Evolutionary conservation across 2,113 vertebrate species (phyloP).

Genomic region (Gambusia holbrooki): DNA sequence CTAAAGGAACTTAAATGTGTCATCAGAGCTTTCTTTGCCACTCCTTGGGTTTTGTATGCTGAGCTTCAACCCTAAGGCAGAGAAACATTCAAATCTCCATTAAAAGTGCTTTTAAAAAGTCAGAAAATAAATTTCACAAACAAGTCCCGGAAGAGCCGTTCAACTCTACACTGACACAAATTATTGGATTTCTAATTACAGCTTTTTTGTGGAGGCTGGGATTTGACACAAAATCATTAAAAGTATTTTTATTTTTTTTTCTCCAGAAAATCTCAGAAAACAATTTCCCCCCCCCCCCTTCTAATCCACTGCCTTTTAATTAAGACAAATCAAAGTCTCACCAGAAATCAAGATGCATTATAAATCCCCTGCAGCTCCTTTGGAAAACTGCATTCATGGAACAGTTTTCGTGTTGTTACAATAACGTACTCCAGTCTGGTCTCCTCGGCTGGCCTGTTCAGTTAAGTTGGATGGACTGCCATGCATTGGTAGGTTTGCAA

Average conservation of each 20-base stretch:
- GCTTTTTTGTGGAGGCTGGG: slow-evolving; percentile 37
- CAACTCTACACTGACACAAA: slow-evolving; percentile 7
- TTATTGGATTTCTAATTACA: slow-evolving; percentile 53
- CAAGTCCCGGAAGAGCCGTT: slow-evolving; percentile 36
- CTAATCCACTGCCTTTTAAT: slow-evolving; percentile 17
- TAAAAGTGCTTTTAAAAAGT: slow-evolving; percentile 47
- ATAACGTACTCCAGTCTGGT: not conserved
- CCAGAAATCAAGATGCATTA: not conserved
- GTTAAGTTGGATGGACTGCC: not conserved
- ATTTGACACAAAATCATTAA: not conserved
- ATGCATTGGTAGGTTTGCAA: not conserved
- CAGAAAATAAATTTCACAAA: slow-evolving; percentile 60
- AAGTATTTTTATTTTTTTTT: not conserved
- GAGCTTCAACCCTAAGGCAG: slow-evolving; percentile 49
- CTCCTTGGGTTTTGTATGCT: slow-evolving; percentile 66
- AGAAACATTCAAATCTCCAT: slow-evolving; percentile 59
- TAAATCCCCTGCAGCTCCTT: not conserved
- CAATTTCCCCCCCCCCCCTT: not conserved
- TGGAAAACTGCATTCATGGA: not conserved
- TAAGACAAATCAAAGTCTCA: slow-evolving; percentile 9
- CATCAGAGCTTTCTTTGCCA: slow-evolving; percentile 66
- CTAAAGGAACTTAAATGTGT: slow-evolving; percentile 64
- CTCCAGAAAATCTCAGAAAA: slow-evolving; percentile 19
- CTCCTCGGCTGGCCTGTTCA: not conserved
- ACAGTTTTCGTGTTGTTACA: not conserved